Evolutionary conservation across 2,888 invertebrate genomes (phyloP), one percentile per base, ranked within the genome.

Genomic region (Sarcophaga carnaria): DNA sequence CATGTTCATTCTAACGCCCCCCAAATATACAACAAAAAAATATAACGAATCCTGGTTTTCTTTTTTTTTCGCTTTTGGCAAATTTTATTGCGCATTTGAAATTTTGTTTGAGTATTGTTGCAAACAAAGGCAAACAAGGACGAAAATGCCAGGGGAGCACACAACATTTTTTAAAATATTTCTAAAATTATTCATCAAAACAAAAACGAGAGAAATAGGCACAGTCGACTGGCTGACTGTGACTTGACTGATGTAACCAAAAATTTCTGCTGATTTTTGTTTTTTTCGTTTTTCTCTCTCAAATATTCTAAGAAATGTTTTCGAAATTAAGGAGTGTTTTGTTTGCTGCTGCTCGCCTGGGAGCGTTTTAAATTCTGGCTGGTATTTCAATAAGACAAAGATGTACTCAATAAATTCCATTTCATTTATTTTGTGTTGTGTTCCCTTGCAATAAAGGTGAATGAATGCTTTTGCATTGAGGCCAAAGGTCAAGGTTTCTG

Each of bases 61-160:
- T 59, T 64, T n/a, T 64, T n/a, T 49, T 54, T 78, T 45, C 47
- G 59, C 59, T 70, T 12, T 71, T 75, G 14, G 22, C 47, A 1
- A 6, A n/a, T 83, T 83, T 83, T 70, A 70, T 82, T 70, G 71
- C 71, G 66, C 66, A 60, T 14, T 49, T 63, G 22, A 54, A 75
- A 81, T 75, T 37, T 80, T 80, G 70, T 64, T 81, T 49, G 49
- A 14, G 49, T 12, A 49, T 49, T 49, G 11, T 82, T 59, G 45
- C 69, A 78, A 83, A 83, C 62, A 83, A 78, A 72, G 78, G 60
- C 49, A n/a, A 22, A 67, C 72, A 77, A 82, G 70, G 75, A 81
- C 75, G n/a, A 54, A 59, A 37, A 37, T 54, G 54, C 12, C 12
- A 17, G 17, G 54, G 17, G 54, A 54, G 54, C 5, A 4, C 4